These are phyloP conservation scores for Sorex araneus DNA, from an alignment of 2,113 vertebrate species.

Conservation along the genomic window DNA sequence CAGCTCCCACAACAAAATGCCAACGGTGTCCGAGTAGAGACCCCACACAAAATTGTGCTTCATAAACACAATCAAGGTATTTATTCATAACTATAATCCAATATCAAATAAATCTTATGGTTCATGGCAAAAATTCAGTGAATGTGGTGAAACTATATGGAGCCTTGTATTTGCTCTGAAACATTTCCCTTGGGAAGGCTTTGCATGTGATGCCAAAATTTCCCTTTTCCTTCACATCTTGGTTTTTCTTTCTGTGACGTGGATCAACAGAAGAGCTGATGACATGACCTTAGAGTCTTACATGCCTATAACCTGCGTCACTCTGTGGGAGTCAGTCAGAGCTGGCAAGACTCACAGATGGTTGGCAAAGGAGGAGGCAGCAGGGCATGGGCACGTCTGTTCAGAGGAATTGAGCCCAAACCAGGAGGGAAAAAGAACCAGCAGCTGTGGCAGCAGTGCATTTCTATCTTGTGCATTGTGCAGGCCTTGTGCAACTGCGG, in stretches of 20 bases:
- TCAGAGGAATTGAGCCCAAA: background rate
- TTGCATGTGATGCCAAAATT: constrained; percentile 53
- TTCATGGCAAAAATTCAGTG: background rate
- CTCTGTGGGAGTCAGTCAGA: constrained; percentile 53
- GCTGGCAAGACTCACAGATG: background rate
- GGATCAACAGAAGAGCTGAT: constrained; percentile 32
- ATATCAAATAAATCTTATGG: background rate
- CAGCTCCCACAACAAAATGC: background rate
- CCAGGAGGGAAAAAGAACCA: background rate
- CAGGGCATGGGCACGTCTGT: background rate
- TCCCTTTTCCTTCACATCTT: constrained; percentile 57
- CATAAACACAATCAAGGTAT: background rate
- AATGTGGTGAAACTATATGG: background rate
- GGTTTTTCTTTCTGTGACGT: background rate
- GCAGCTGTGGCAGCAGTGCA: background rate
- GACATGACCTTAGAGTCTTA: constrained; percentile 43
- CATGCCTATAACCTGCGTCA: constrained; percentile 53
- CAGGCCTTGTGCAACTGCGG: background rate
- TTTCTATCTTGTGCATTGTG: background rate
- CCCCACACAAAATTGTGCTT: background rate
- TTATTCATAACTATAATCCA: background rate
- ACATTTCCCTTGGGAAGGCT: constrained; percentile 43
- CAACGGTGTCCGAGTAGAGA: background rate
- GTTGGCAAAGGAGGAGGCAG: constrained; percentile 14
- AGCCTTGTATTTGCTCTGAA: background rate